These are phyloP conservation scores for Oncopodura yosiiana DNA, from an alignment of 1,140 invertebrate species.

Conservation along the genomic window DNA sequence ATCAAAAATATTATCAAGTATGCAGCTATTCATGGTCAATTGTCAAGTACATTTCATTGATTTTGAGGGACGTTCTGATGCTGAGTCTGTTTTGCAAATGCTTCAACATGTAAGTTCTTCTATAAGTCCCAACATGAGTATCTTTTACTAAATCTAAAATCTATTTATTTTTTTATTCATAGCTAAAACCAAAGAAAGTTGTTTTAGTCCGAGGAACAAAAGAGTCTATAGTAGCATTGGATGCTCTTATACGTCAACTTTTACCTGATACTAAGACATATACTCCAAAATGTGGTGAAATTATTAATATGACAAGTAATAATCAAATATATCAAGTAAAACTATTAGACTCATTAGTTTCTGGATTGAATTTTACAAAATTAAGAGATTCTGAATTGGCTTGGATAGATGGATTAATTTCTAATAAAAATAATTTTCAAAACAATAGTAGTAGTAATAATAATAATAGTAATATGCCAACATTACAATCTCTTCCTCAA, in stretches of 20 bases:
- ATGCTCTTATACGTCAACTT: conserved; percentile 51
- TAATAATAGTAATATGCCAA: no score
- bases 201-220: conserved; percentile 55
- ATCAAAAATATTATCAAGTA: conserved; percentile 73
- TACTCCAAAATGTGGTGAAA: conserved; percentile 69
- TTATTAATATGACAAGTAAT: conserved; percentile 90
- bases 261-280: conserved; percentile 62
- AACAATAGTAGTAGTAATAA: no score
- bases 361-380: conserved; percentile 68
- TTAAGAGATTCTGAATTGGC: conserved; percentile 79
- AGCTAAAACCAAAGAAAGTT: conserved; percentile 68
- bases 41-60: conserved; percentile 89
- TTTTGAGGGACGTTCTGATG: conserved; percentile 94
- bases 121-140: conserved; percentile 42
- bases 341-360: conserved; percentile 77
- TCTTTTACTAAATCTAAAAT: conserved; percentile 37
- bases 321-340: conserved; percentile 94
- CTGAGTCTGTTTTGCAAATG: conserved; percentile 87
- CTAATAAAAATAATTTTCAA: conserved; percentile 6
- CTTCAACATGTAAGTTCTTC: conserved; percentile 58
- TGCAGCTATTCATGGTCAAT: conserved; percentile 64
- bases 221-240: conserved; percentile 53
- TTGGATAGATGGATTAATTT: conserved; percentile 68
- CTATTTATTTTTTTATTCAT: conserved; percentile 3
- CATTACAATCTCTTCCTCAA: background rate